Evolutionary conservation across 2,888 invertebrate species (phyloP).

Genomic region (Dioctria linearis): DNA sequence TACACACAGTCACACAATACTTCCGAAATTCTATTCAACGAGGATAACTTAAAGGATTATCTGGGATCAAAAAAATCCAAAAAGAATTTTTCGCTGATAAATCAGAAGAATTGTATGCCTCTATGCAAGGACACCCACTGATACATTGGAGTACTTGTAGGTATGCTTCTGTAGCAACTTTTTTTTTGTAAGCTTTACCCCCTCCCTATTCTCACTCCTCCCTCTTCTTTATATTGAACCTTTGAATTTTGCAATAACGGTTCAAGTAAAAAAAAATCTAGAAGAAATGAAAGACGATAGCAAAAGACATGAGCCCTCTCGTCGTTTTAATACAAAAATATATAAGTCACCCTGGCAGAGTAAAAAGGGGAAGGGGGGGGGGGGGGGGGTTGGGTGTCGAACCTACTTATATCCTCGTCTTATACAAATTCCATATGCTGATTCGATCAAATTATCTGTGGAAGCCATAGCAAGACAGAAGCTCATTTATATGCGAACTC

Average conservation of each 20-base stretch:
- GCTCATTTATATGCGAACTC: neutral
- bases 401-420: slow-evolving; percentile 1
- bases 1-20: no score
- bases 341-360: neutral
- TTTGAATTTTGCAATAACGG: neutral
- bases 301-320: neutral
- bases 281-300: neutral
- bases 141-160: no score
- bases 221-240: neutral
- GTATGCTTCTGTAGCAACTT: no score
- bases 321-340: slow-evolving; percentile 8
- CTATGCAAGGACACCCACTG: no score
- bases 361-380: neutral
- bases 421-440: slow-evolving; percentile 38
- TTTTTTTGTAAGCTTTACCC: no score
- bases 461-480: slow-evolving; percentile 44
- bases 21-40: no score
- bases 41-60: no score
- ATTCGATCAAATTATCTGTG: slow-evolving; percentile 43
- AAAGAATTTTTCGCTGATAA: no score
- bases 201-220: neutral
- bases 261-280: neutral
- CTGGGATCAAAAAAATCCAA: no score
- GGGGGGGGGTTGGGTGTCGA: no score
- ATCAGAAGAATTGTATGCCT: no score